Percentiles rank a stretch among this genome's conserved stretches.
These are phyloP conservation scores for Mungos mungo DNA, from an alignment of 2,113 vertebrate genomes.

Conservation along the genomic window DNA sequence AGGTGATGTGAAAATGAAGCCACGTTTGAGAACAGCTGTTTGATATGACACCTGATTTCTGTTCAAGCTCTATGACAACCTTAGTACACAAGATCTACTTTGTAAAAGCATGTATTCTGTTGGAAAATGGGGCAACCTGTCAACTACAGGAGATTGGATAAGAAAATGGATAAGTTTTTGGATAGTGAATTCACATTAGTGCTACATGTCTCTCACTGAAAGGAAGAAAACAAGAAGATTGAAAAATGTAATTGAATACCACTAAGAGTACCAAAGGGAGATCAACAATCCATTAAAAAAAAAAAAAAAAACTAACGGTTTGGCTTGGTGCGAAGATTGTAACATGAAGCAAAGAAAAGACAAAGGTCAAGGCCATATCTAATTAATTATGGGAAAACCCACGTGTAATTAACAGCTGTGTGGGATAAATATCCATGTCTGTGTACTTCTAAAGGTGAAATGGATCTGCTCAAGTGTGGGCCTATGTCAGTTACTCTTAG, in stretches of 20 bases:
- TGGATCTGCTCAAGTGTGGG: not conserved
- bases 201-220: not conserved
- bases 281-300: constrained; percentile 25
- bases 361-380: constrained; percentile 64
- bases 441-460: constrained; percentile 58
- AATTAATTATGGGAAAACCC: constrained; percentile 68
- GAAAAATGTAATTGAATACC: constrained; percentile 55
- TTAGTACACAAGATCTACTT: not conserved
- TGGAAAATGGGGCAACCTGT: not conserved
- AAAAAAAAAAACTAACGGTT: not conserved
- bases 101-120: not conserved
- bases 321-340: constrained; percentile 14
- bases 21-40: not conserved
- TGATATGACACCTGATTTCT: not conserved
- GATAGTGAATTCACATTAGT: not conserved
- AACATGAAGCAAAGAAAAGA: constrained; percentile 63
- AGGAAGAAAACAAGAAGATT: constrained; percentile 19
- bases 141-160: not conserved
- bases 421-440: constrained; percentile 58
- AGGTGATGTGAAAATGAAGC: not conserved
- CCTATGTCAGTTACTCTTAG: not conserved
- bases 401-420: constrained; percentile 66
- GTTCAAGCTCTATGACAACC: not conserved
- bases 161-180: not conserved
- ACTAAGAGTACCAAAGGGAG: constrained; percentile 2